A percentile compares a stretch with the other conserved stretches of the same genome.
Conservation (phyloP, 2,797 vertebrate genomes). For the Dermochelys coriacea region DNA sequence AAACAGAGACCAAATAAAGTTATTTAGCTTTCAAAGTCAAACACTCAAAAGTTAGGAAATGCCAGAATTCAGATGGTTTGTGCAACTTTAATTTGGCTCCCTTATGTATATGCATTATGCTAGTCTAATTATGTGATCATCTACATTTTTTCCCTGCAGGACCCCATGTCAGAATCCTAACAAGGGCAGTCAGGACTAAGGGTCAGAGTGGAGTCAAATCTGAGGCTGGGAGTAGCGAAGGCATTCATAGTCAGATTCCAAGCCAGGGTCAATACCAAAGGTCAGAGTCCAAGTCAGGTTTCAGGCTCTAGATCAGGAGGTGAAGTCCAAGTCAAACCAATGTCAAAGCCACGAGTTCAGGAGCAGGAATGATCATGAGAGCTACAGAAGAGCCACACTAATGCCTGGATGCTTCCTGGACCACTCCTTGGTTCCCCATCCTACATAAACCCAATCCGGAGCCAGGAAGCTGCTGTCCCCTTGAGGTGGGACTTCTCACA, state of each 20-base stretch:
- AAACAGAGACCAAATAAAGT: neutral
- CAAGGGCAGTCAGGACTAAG: too few species aligned
- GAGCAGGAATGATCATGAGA: neutral
- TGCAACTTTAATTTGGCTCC: neutral
- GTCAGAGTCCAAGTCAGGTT: neutral
- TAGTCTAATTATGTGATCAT: conserved; percentile 4
- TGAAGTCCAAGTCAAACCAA: neutral
- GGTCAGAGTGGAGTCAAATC: neutral
- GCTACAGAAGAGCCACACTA: neutral
- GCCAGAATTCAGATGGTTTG: neutral
- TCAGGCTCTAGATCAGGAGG: neutral
- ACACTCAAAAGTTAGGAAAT: neutral
- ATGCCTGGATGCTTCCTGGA: neutral
- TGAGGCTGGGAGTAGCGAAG: neutral
- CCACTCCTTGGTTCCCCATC: too few species aligned
- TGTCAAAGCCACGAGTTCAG: neutral
- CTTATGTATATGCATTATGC: neutral
- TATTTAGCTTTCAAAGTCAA: neutral
- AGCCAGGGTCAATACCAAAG: neutral
- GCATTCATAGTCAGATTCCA: neutral
- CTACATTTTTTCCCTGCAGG: neutral
- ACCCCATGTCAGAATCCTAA: neutral
- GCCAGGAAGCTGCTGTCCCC: neutral
- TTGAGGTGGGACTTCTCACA: neutral
- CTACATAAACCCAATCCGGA: too few species aligned